These are phyloP conservation scores for Plemyria rubiginata DNA, from an alignment of 2,888 invertebrate species.

Conservation along the genomic window DNA sequence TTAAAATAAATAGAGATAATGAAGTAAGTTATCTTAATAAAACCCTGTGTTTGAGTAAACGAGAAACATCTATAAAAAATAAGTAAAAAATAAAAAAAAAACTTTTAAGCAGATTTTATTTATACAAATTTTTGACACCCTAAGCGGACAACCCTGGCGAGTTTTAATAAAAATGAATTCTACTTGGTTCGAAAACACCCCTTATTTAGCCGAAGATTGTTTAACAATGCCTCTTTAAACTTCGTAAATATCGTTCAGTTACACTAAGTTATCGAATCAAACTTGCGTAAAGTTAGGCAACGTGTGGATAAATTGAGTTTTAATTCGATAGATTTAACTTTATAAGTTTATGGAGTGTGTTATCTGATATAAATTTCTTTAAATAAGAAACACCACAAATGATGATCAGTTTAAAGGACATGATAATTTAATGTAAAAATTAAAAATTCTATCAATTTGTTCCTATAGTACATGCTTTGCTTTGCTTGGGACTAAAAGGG, in stretches of 20 bases:
- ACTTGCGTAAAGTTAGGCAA: conserved; percentile 26
- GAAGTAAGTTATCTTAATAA: too few relatives aligned
- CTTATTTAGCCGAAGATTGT: conserved; percentile 47
- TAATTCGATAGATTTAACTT: conserved; percentile 9
- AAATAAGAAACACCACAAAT: too few relatives aligned
- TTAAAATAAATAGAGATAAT: too few relatives aligned
- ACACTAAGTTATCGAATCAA: conserved; percentile 44
- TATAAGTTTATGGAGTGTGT: conserved; percentile 1
- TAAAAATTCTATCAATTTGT: too few relatives aligned
- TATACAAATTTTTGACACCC: background rate
- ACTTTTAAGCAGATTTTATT: too few relatives aligned
- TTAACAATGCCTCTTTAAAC: conserved; percentile 43
- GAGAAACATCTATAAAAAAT: too few relatives aligned
- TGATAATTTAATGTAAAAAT: too few relatives aligned
- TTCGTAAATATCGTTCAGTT: conserved; percentile 41
- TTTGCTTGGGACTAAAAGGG: too few relatives aligned
- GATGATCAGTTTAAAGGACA: too few relatives aligned
- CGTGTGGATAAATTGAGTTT: conserved; percentile 26
- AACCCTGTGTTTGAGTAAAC: too few relatives aligned
- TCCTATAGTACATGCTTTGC: too few relatives aligned
- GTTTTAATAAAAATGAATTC: conserved; percentile 63
- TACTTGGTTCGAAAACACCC: conserved; percentile 49
- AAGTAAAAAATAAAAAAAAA: too few relatives aligned
- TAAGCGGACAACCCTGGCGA: conserved; percentile 29
- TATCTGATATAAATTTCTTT: background rate